Evolutionary conservation across 2,888 invertebrate species (phyloP).

Genomic region (Noctua pronuba): DNA sequence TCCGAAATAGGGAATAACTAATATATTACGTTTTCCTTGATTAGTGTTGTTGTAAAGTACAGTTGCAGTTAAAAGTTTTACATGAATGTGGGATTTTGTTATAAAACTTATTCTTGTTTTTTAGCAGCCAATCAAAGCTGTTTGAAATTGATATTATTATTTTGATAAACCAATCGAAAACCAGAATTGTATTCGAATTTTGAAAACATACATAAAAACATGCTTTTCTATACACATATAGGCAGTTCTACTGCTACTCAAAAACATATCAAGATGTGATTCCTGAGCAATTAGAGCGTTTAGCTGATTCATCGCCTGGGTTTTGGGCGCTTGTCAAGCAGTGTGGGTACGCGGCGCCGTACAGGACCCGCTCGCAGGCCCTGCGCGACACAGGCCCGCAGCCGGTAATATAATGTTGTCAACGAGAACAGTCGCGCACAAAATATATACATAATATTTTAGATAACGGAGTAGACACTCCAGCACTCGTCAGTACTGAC

Average conservation of each 20-base stretch:
- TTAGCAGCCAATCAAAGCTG: not conserved
- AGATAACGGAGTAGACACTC: constrained; percentile 46
- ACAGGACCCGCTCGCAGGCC: not conserved
- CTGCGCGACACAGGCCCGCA: not conserved
- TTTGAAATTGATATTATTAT: not conserved
- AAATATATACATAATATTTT: not conserved
- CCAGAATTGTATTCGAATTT: not conserved
- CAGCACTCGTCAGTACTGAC: constrained; percentile 26
- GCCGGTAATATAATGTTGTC: not conserved
- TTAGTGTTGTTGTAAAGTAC: constrained; percentile 34
- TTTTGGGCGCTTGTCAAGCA: not conserved
- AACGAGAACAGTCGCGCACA: not conserved
- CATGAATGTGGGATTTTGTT: not conserved
- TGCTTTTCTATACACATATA: too few relatives aligned
- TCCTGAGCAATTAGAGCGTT: too few relatives aligned
- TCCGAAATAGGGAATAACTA: constrained; percentile 33
- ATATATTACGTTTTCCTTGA: constrained; percentile 48
- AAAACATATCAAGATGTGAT: too few relatives aligned
- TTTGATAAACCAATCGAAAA: not conserved
- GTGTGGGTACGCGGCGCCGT: not conserved
- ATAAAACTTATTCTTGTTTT: not conserved
- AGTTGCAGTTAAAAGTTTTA: constrained; percentile 7
- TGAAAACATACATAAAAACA: not conserved
- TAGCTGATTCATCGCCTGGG: too few relatives aligned
- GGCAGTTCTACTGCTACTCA: too few relatives aligned